Base-by-base conservation (phyloP, 2,888 invertebrate species). In the Arge pagana region DNA sequence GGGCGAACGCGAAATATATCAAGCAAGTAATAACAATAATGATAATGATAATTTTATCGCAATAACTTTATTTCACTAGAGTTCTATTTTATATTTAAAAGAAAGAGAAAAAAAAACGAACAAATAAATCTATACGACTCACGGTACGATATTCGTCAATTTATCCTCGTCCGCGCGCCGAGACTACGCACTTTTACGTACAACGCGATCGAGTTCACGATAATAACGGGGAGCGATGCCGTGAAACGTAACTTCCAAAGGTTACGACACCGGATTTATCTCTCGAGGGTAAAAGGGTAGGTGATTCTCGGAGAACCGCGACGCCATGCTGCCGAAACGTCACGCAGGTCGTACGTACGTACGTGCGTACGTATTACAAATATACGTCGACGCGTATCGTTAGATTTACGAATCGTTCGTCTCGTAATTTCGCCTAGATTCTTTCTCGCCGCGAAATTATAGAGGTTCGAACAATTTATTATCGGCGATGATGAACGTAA, bases 121-220 rank as follows among this genome's bases (percentile, higher is more conserved):
- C 3, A 4, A 19, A 19, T 26, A 26, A 26, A 26, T 26, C 28
- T 3, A 2, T n/a, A n/a, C n/a, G n/a, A n/a, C n/a, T n/a, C n/a
- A n/a, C n/a, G n/a, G n/a, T n/a, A n/a, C n/a, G n/a, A 61, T 63
- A 61, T 61, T 63, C 58, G 63, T 64, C 64, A 65, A 64, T 64
- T 65, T 61, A 65, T 61, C 57, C 59, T 54, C 16, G 15, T 23
- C 15, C 13, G 8, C 16, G 8, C 15, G 8, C 8, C 13, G 15
- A 35, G 3, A 35, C 7, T 8, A 36, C 36, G 11, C 19, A 36
- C 36, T 19, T n/a, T 21, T 5, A 37, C 24, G 13, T 26, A 13
- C 39, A 42, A 23, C 41, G 33, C 42, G 50, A 42, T 42, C n/a
- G 23, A 50, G 15, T 42, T 19, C 18, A 6, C 8, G n/a, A 15